Conservation (phyloP, 2,888 invertebrate genomes). For the Zonitis immaculata region DNA sequence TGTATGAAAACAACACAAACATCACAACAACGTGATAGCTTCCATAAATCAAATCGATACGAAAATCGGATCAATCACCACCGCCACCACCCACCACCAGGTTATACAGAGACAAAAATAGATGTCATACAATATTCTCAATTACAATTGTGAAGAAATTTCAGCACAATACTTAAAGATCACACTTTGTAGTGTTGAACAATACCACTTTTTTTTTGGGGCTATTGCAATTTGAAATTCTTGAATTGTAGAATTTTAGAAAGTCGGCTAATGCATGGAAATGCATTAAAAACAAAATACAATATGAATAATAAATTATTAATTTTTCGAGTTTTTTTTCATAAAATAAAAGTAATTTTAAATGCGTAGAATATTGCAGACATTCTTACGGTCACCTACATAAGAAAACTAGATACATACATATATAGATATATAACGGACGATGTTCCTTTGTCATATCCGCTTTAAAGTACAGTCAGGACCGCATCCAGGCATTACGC, state of each 20-base stretch:
- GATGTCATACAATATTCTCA: neutral
- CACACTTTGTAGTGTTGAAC: too few species aligned
- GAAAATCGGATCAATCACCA: constrained; percentile 18
- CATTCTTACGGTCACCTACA: constrained; percentile 2
- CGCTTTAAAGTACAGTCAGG: constrained; percentile 5
- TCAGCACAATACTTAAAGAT: neutral
- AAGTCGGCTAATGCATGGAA: neutral
- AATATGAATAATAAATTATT: neutral
- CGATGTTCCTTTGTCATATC: constrained; percentile 4
- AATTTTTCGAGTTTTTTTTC: too few species aligned
- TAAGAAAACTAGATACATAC: constrained; percentile 6
- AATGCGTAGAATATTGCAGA: neutral
- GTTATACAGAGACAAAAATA: neutral
- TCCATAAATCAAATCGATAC: constrained; percentile 20
- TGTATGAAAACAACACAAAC: neutral
- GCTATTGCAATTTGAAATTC: too few species aligned
- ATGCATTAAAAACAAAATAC: neutral
- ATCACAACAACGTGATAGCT: neutral
- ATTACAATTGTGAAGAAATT: neutral
- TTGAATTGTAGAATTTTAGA: neutral
- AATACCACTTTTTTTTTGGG: too few species aligned
- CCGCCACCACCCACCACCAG: neutral
- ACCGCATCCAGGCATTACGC: constrained; percentile 1
- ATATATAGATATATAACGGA: constrained; percentile 7
- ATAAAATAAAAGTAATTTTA: neutral